Conservation (phyloP, 2,888 invertebrate genomes). For the Agonopterix heracliana region DNA sequence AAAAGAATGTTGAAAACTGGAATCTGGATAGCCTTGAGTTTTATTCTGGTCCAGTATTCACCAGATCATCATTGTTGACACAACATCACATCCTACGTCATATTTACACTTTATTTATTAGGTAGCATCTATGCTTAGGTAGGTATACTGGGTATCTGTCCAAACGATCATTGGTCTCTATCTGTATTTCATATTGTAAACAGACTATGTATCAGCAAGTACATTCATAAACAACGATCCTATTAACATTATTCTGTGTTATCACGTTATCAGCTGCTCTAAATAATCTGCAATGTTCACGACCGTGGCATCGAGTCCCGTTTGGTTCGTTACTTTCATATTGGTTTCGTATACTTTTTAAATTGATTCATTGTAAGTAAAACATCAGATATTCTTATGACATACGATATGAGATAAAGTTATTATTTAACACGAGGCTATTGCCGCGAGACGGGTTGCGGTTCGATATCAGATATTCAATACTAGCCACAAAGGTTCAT, state of each 20-base stretch:
- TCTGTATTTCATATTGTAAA: conserved; percentile 35
- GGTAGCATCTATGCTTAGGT: no score
- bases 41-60: conserved; percentile 32
- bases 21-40: conserved; percentile 26
- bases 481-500: conserved; percentile 46
- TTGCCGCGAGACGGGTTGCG: conserved; percentile 23
- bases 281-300: conserved; percentile 25
- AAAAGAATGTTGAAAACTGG: conserved; percentile 8
- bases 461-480: conserved; percentile 44
- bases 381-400: neutral
- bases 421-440: conserved; percentile 19
- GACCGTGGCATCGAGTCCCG: conserved; percentile 22
- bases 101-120: no score
- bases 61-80: conserved; percentile 33
- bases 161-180: no score
- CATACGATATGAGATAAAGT: conserved; percentile 19
- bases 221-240: conserved; percentile 37
- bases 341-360: no score
- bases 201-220: conserved; percentile 42
- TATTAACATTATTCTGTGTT: conserved; percentile 25
- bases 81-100: conserved; percentile 14
- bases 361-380: no score
- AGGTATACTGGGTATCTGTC: no score
- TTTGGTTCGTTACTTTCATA: neutral
- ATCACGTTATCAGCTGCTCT: conserved; percentile 24